These are phyloP conservation scores for Ochotona princeps DNA, from an alignment of 2,113 vertebrate genomes.

Conservation along the genomic window DNA sequence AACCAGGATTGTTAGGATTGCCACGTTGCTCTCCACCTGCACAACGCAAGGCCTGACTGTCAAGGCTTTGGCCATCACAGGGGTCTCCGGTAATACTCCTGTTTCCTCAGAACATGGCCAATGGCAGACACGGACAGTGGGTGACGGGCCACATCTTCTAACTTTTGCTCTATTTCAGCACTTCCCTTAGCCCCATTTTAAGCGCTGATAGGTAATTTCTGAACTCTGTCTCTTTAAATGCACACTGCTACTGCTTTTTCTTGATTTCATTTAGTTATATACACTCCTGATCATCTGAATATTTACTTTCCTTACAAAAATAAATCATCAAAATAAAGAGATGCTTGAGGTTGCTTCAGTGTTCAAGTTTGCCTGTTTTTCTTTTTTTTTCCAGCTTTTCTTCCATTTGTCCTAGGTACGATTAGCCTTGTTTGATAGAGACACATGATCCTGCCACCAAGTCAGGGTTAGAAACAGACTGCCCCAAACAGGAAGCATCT, in stretches of 20 bases:
- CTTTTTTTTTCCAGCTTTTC: slow-evolving; percentile 87
- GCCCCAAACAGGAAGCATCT: slow-evolving; percentile 82
- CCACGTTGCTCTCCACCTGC: slow-evolving; percentile 84
- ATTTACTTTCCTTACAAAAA: slow-evolving; percentile 86
- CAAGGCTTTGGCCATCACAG: slow-evolving; percentile 87
- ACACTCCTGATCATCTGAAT: slow-evolving; percentile 86
- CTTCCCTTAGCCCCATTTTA: slow-evolving; percentile 83
- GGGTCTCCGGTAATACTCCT: slow-evolving; percentile 89
- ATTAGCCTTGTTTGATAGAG: slow-evolving; percentile 87
- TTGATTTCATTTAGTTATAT: slow-evolving; percentile 84
- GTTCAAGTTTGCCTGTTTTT: slow-evolving; percentile 87
- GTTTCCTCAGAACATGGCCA: slow-evolving; percentile 84
- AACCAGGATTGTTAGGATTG: slow-evolving; percentile 86
- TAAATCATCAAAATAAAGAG: slow-evolving; percentile 87
- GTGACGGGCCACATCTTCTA: slow-evolving; percentile 84
- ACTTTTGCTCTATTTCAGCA: slow-evolving; percentile 83
- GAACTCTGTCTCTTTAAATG: slow-evolving; percentile 81
- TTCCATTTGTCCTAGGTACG: slow-evolving; percentile 86
- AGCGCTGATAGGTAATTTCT: slow-evolving; percentile 85
- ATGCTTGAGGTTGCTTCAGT: slow-evolving; percentile 90
- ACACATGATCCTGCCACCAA: slow-evolving; percentile 82
- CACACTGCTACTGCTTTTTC: slow-evolving; percentile 80
- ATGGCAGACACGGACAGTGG: slow-evolving; percentile 88
- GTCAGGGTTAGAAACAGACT: slow-evolving; percentile 82
- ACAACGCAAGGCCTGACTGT: slow-evolving; percentile 84